Conservation (phyloP, 2,797 vertebrate species). For the Sebastes reedi region DNA sequence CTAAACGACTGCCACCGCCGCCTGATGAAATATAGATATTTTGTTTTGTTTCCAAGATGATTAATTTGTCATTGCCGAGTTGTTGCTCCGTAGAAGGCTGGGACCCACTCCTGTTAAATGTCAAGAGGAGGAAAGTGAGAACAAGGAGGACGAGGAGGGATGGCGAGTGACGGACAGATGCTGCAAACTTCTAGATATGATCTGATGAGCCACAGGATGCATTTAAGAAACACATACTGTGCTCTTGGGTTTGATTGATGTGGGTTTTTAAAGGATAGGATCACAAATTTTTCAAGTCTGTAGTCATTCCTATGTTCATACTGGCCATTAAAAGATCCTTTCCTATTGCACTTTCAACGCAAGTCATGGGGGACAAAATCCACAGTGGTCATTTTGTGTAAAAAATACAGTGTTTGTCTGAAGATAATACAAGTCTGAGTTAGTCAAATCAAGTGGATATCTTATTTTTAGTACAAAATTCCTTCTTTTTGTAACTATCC, state of each 20-base stretch:
- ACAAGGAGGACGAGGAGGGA: neutral
- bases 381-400: neutral
- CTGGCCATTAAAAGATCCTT: neutral
- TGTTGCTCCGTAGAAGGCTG: neutral
- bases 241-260: neutral
- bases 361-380: neutral
- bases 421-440: neutral
- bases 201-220: neutral
- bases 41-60: slow-evolving; percentile 59
- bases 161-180: neutral
- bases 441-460: neutral
- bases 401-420: neutral
- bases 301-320: neutral
- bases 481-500: neutral
- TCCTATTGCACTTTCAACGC: neutral
- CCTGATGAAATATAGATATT: slow-evolving; percentile 65
- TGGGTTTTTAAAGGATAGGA: neutral
- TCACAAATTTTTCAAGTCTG: neutral
- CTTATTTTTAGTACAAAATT: neutral
- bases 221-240: neutral
- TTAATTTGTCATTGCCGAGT: slow-evolving; percentile 56
- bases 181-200: neutral
- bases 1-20: slow-evolving; percentile 39
- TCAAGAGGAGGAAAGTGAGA: slow-evolving; percentile 8
- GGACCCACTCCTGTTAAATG: neutral